A percentile compares a stretch with the other conserved stretches of the same genome.
phyloP scores from a whole-genome alignment of 2,888 invertebrate genomes.

The Hipparchia sbordonii region DNA sequence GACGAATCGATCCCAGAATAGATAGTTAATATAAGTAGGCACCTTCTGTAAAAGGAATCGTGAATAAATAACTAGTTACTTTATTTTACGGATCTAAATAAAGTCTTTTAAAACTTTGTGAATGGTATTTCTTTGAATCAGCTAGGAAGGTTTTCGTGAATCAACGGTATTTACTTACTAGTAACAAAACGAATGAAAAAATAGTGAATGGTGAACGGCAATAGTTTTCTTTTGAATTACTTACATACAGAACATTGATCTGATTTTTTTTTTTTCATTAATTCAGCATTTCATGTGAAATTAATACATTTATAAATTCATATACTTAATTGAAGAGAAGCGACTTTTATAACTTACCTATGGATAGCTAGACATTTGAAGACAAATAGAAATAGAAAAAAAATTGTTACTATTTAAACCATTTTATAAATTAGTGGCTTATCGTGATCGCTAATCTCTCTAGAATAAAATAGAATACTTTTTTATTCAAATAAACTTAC shows the following conservation, averaged over 20 bases:
- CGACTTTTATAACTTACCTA: no score
- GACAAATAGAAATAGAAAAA: no score
- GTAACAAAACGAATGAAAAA: constrained; percentile 1
- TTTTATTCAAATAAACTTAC: no score
- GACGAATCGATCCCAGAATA: no score
- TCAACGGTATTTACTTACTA: background rate
- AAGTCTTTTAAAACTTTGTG: background rate
- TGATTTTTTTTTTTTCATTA: background rate
- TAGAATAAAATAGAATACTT: no score
- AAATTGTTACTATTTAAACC: no score
- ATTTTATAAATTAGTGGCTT: no score
- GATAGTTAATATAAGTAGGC: no score
- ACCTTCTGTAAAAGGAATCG: no score
- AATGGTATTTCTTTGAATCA: constrained; percentile 6
- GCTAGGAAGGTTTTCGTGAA: background rate
- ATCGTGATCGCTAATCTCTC: no score
- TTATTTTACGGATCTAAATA: background rate
- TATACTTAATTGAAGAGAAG: background rate
- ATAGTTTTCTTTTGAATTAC: background rate
- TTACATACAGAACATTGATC: background rate
- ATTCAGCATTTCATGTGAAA: background rate
- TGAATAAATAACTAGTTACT: background rate
- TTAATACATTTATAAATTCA: background rate
- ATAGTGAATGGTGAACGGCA: background rate
- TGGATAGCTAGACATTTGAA: no score